These are phyloP conservation scores for Mantis religiosa DNA, from an alignment of 2,888 invertebrate genomes.

Conservation along the genomic window DNA sequence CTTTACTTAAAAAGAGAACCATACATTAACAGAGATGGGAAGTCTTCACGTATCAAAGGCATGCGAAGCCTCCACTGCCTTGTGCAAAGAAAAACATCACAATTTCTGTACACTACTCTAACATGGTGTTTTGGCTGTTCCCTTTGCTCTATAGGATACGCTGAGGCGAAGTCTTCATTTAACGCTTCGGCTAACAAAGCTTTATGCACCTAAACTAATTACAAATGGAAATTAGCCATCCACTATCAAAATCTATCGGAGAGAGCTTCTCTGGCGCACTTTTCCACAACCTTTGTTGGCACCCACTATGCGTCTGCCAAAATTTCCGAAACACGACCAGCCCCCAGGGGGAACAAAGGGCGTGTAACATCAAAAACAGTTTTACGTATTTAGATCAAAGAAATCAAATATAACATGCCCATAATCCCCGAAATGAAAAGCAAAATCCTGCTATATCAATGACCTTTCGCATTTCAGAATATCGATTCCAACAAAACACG, in stretches of 20 bases:
- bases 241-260: not conserved
- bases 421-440: not conserved
- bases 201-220: not conserved
- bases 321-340: not conserved
- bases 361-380: not conserved
- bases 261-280: not conserved
- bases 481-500: not conserved
- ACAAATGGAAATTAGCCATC: not conserved
- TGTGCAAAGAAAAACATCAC: not conserved
- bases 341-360: not conserved
- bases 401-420: not conserved
- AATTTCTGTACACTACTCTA: not conserved
- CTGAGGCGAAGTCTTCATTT: not conserved
- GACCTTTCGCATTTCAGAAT: not conserved
- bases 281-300: not conserved
- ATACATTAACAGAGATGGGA: not conserved
- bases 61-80: not conserved
- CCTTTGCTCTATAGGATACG: not conserved
- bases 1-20: not conserved
- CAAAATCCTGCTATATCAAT: not conserved
- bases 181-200: not conserved
- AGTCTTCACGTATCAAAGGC: not conserved
- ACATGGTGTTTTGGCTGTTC: not conserved
- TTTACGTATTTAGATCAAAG: not conserved
- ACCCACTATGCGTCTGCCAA: not conserved